Evolutionary conservation across 2,797 vertebrate genomes (phyloP), one percentile per base, ranked within the genome.

Genomic region (Sebastes variabilis): DNA sequence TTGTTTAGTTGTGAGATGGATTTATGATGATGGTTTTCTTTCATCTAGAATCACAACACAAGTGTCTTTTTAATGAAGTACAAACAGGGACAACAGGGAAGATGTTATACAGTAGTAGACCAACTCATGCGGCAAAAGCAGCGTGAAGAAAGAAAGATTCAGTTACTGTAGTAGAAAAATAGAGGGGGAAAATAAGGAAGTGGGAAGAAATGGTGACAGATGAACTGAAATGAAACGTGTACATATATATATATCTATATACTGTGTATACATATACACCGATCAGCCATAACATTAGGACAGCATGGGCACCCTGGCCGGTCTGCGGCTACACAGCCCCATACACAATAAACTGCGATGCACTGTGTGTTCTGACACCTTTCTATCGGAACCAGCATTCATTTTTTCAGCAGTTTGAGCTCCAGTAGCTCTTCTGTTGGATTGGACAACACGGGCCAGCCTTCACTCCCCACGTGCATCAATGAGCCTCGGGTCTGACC

Each of bases 141-240:
- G 22, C 4, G 8, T 42, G 36, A 58, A 46, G 18, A 36, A 34
- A 46, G 13, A 36, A 34, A 46, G 54, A 52, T 76, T 58, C 16
- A 59, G 70, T 73, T 36, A 25, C 46, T 52, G 20, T 29, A 56
- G 73, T 22, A 20, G 29, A 55, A 66, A 34, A 66, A 25, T 30
- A 56, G 29, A 12, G 11, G 8, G 16, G n/a, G n/a, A n/a, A 54
- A 69, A 8, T 12, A 52, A 34, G 22, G 32, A 32, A 56, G 67
- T 22, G 46, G 34, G 55, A 76, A 56, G 68, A 71, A 58, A 68
- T 66, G 64, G 64, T 74, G 74, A 68, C 55, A 64, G 69, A 46
- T 42, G 38, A 42, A 42, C 14, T 42, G 38, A 42, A 42, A 42
- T 42, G 22, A 71, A 69, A 66, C 4, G 1, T 65, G 52, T 75